These are phyloP conservation scores for Biston betularia DNA, from an alignment of 2,888 invertebrate species.

Conservation along the genomic window DNA sequence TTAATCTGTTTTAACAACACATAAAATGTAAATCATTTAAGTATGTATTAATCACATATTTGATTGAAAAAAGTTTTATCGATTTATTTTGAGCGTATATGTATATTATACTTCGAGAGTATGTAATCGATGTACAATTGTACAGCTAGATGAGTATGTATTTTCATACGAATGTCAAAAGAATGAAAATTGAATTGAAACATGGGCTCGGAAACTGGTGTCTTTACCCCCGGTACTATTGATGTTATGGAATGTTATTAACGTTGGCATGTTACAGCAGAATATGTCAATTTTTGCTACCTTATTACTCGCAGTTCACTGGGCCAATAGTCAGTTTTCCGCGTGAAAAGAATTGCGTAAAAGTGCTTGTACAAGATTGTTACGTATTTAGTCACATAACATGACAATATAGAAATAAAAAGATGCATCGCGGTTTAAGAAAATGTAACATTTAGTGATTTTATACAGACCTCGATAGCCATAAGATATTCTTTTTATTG, in stretches of 20 bases:
- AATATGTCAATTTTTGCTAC: constrained; percentile 23
- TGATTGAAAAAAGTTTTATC: too few species aligned
- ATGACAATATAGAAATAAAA: not conserved
- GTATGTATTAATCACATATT: too few species aligned
- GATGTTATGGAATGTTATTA: constrained; percentile 35
- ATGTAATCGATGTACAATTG: not conserved
- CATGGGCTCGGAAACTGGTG: constrained; percentile 19
- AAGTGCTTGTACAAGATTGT: constrained; percentile 4
- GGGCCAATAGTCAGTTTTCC: constrained; percentile 34
- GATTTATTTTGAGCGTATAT: too few species aligned
- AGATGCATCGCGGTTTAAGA: not conserved
- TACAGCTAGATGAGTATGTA: not conserved
- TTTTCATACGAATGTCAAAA: constrained; percentile 26
- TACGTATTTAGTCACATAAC: not conserved
- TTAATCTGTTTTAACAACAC: too few species aligned
- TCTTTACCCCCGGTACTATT: constrained; percentile 18
- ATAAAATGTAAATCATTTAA: too few species aligned
- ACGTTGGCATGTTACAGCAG: constrained; percentile 30
- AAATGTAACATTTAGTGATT: not conserved
- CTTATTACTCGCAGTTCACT: constrained; percentile 36
- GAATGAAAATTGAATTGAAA: constrained; percentile 34
- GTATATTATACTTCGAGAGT: too few species aligned
- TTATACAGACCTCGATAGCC: too few species aligned
- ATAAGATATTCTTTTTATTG: too few species aligned
- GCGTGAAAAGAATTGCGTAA: constrained; percentile 13